phyloP scores from a whole-genome alignment of 2,888 invertebrate genomes.

The Rhogogaster chlorosoma region DNA sequence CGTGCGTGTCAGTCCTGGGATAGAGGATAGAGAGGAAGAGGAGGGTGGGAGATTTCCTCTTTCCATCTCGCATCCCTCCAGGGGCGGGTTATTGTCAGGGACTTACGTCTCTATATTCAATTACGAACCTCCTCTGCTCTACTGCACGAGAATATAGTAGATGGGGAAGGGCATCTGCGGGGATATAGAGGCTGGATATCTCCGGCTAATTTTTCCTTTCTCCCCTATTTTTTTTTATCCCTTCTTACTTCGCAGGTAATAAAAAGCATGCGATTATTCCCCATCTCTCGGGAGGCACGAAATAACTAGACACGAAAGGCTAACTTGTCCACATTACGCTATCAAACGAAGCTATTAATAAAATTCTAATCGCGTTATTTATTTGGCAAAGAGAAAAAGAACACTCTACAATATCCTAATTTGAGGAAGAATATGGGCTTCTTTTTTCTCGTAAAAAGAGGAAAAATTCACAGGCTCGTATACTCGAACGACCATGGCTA shows the following conservation, averaged over 20 bases:
- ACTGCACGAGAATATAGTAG: not conserved
- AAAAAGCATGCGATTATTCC: not conserved
- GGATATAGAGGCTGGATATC: not conserved
- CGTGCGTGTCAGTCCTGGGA: not conserved
- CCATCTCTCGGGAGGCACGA: not conserved
- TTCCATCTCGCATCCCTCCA: not conserved
- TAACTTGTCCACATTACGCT: not conserved
- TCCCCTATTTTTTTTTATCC: not conserved
- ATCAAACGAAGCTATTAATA: not conserved
- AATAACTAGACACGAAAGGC: not conserved
- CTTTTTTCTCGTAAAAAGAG: too few species aligned
- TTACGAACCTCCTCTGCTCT: conserved; percentile 4
- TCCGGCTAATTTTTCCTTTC: not conserved
- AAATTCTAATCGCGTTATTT: not conserved
- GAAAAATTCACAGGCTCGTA: too few species aligned
- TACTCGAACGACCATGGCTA: not conserved
- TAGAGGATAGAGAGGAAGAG: not conserved
- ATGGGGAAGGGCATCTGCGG: not conserved
- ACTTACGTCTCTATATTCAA: conserved; percentile 10
- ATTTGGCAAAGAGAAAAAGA: not conserved
- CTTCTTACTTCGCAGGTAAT: not conserved
- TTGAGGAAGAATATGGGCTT: too few species aligned
- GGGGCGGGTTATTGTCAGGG: not conserved
- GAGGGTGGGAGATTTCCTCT: not conserved
- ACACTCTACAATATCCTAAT: not conserved